Percentiles rank a stretch among this genome's conserved stretches.
phyloP scores from a whole-genome alignment of 2,888 invertebrate genomes.

The Synergus umbraculus region DNA sequence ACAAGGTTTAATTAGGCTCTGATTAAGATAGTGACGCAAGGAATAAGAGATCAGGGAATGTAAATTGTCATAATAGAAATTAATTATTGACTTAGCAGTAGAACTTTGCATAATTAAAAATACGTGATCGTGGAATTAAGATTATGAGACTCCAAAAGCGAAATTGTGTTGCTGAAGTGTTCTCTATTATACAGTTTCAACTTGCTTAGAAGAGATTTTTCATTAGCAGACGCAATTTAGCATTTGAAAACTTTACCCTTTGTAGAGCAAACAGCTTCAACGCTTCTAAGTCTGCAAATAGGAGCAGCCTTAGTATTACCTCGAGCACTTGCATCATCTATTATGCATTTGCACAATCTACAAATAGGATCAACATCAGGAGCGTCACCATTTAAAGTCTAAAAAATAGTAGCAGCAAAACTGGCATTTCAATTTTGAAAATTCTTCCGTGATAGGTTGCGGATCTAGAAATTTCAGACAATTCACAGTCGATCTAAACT shows the following conservation, averaged over 20 bases:
- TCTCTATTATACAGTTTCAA: neutral
- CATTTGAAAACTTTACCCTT: too few relatives aligned
- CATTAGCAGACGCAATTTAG: too few relatives aligned
- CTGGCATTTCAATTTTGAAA: too few relatives aligned
- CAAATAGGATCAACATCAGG: neutral
- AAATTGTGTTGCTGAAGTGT: neutral
- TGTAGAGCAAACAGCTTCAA: too few relatives aligned
- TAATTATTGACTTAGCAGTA: neutral
- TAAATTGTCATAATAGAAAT: neutral
- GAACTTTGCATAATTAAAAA: neutral
- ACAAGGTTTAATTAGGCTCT: neutral
- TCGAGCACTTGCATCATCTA: neutral
- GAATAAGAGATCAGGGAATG: neutral
- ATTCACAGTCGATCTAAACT: too few relatives aligned
- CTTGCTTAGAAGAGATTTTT: neutral
- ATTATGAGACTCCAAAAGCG: neutral
- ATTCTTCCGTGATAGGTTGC: too few relatives aligned
- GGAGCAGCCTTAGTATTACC: neutral
- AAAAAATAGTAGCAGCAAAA: neutral
- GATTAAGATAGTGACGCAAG: neutral
- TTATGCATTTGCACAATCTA: neutral
- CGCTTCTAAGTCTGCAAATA: too few relatives aligned
- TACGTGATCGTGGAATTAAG: slow-evolving; percentile 1
- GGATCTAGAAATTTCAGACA: too few relatives aligned
- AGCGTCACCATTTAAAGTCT: neutral